Evolutionary conservation across 37 sponge, comb jelly and placozoan species (phyloP).

Genomic region (Oscarella lobularis): DNA sequence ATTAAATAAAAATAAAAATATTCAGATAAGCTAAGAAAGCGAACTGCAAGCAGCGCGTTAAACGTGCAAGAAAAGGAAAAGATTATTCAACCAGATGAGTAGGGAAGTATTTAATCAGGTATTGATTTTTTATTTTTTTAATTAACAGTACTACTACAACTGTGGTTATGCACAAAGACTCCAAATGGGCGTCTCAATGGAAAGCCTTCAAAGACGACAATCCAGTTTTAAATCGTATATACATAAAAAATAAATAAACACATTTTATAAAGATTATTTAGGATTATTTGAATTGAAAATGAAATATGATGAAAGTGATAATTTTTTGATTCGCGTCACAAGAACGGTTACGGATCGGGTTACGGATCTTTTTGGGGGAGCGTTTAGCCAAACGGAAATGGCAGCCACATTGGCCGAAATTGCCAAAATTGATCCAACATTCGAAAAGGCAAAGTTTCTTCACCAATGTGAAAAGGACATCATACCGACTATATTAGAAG

Average conservation of each 20-base stretch:
- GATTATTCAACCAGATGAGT: conserved; percentile 38
- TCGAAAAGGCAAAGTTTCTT: conserved; percentile 56
- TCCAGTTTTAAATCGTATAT: conserved; percentile 57
- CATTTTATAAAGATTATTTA: conserved; percentile 19
- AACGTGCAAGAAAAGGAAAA: neutral
- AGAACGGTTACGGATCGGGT: conserved; percentile 68
- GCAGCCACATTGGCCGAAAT: conserved; percentile 65
- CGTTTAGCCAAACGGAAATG: conserved; percentile 60
- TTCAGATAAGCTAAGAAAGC: neutral
- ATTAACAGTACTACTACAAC: conserved; percentile 38
- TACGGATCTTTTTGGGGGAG: conserved; percentile 33
- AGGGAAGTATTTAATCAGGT: neutral
- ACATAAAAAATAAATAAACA: conserved; percentile 4
- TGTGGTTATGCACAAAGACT: conserved; percentile 39
- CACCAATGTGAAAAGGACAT: conserved; percentile 56
- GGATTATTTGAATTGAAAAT: conserved; percentile 45
- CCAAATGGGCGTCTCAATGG: conserved; percentile 56
- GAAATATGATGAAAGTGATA: conserved; percentile 89
- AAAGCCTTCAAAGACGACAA: conserved; percentile 47
- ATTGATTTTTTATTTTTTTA: neutral
- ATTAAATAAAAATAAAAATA: neutral
- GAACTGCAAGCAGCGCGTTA: neutral
- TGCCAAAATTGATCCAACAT: conserved; percentile 60
- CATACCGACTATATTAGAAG: conserved; percentile 80
- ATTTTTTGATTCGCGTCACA: conserved; percentile 59